A percentile compares a stretch with the other conserved stretches of the same genome.
These are phyloP conservation scores for Tinamus guttatus DNA, from an alignment of 2,113 vertebrate species.

Conservation along the genomic window DNA sequence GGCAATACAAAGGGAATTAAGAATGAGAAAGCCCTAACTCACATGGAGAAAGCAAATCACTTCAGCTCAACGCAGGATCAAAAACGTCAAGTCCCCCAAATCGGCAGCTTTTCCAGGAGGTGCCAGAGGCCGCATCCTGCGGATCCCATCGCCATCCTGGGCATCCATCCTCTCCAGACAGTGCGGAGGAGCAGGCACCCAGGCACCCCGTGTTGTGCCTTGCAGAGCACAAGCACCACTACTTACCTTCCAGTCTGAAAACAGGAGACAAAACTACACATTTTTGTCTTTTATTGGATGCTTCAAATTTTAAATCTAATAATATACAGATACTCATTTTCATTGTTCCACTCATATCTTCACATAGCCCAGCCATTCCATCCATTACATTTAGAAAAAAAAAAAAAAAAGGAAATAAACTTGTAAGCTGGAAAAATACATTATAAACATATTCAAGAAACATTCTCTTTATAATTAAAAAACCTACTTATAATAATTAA, in stretches of 20 bases:
- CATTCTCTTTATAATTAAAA: slow-evolving; percentile 69
- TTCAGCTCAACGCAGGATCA: neutral
- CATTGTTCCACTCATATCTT: slow-evolving; percentile 51
- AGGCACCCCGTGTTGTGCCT: neutral
- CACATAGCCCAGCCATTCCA: slow-evolving; percentile 51
- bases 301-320: slow-evolving; percentile 53
- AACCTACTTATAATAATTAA: slow-evolving; percentile 50
- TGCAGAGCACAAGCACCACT: neutral
- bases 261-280: neutral
- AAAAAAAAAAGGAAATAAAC: slow-evolving; percentile 53
- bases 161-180: neutral
- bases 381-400: slow-evolving; percentile 11
- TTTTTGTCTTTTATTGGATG: slow-evolving; percentile 55
- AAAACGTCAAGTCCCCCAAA: neutral
- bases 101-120: no score
- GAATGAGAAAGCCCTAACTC: neutral
- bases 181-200: fast-evolving
- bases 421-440: slow-evolving; percentile 57
- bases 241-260: neutral
- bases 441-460: slow-evolving; percentile 68
- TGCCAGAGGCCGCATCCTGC: no score
- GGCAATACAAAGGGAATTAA: neutral
- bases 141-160: neutral
- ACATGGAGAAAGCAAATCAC: neutral
- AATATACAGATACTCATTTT: slow-evolving; percentile 57